Evolutionary conservation across 2,113 vertebrate genomes (phyloP).

Genomic region (Ochotona princeps): DNA sequence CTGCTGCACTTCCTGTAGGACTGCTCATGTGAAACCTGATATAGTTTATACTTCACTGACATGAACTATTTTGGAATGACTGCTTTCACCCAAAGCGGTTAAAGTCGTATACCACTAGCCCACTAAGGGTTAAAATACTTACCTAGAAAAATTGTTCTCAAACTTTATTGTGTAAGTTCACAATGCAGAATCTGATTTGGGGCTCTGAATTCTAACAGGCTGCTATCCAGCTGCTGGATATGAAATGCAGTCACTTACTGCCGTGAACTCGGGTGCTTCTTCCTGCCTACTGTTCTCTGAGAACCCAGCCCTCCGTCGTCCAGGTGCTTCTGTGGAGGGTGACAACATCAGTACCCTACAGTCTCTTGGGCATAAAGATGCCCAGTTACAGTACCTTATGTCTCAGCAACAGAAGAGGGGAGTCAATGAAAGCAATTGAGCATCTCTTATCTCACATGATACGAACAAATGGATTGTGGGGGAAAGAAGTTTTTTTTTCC

Average conservation of each 20-base stretch:
- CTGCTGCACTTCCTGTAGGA: background rate
- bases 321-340: background rate
- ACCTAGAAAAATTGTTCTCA: conserved; percentile 8
- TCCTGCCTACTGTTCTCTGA: background rate
- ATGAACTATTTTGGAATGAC: background rate
- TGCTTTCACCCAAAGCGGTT: background rate
- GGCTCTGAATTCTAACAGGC: background rate
- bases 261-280: background rate
- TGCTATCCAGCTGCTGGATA: background rate
- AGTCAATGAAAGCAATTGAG: background rate
- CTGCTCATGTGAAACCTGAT: background rate
- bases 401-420: background rate
- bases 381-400: background rate
- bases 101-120: background rate
- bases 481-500: background rate
- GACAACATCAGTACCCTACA: background rate
- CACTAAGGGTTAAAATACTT: conserved; percentile 4
- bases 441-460: background rate
- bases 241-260: background rate
- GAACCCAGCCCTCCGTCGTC: background rate
- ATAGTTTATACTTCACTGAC: background rate
- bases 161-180: conserved; percentile 42
- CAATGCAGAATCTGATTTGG: conserved; percentile 25
- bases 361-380: background rate
- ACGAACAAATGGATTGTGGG: background rate